Evolutionary conservation across 2,888 invertebrate species (phyloP), one percentile per base, ranked within the genome.

Genomic region (Cryptus viduatorius): DNA sequence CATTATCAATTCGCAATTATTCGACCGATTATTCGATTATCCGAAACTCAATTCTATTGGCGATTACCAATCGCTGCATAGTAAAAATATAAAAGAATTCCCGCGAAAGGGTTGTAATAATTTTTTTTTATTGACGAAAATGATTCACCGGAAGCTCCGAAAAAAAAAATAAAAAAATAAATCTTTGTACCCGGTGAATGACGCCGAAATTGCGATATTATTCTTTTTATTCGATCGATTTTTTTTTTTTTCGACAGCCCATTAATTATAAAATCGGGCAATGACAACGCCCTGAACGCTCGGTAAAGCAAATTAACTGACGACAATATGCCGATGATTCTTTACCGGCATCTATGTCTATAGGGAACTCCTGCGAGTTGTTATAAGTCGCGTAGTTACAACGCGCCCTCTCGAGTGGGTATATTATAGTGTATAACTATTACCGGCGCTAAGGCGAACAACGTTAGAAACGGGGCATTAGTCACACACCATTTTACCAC

Each of bases 401-500:
- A 79, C 76, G 80, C 67, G 72, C 81, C 67, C 79, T 65, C 69
- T 81, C 79, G 72, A 85, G 89, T 88, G 72, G 29, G 75, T 83
- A 71, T 72, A 83, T 80, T 61, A 71, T 48, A 68, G 61, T 50
- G 69, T 19, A 37, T 42, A 67, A 46, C 71, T 59, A 24, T 77
- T 59, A 67, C 65, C 14, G 14, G 73, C 42, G 73, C 69, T 48
- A 69, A 84, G 69, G 69, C 71, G 65, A 76, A 72, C 79, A 85
- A 87, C 86, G 88, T 48, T 86, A 89, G 89, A 89, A 90, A 89
- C 89, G 87, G 48, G 87, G 89, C 89, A 92, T 93, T 93, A 93
- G 93, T 93, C 93, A 93, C 93, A 93, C 92, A 88, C 91, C 91
- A 93, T 93, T 93, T 93, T 93, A 90, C 91, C 90, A 93, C 90